Conservation (phyloP, 2,888 invertebrate genomes). For the Apocheima hispidaria region DNA sequence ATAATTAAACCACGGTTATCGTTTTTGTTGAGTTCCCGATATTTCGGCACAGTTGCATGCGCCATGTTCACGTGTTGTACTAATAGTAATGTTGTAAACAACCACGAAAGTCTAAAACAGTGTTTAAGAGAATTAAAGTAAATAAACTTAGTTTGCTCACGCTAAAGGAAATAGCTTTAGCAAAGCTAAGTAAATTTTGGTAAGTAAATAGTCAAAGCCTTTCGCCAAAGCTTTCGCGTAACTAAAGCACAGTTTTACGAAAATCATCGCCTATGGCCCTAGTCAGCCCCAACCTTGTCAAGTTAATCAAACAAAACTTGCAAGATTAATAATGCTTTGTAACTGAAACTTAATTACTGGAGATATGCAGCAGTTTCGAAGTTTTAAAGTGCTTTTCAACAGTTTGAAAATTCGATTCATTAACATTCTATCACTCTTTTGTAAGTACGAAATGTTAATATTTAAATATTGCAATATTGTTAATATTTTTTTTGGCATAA, state of each 20-base stretch:
- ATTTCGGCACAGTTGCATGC: too few relatives aligned
- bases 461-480: conserved; percentile 30
- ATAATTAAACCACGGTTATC: too few relatives aligned
- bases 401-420: conserved; percentile 41
- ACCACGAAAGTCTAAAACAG: too few relatives aligned
- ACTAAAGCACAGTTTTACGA: background rate
- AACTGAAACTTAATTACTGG: conserved; percentile 35
- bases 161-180: background rate
- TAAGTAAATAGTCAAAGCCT: background rate
- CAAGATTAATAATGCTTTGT: conserved; percentile 16
- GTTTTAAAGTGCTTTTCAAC: conserved; percentile 42
- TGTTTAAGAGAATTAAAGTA: too few relatives aligned
- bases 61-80: too few relatives aligned
- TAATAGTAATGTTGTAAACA: too few relatives aligned
- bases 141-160: background rate
- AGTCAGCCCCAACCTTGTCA: conserved; percentile 13
- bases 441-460: conserved; percentile 8
- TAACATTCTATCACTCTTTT: conserved; percentile 13
- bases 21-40: too few relatives aligned
- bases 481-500: conserved; percentile 3
- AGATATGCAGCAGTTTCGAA: conserved; percentile 43
- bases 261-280: conserved; percentile 11
- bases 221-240: background rate
- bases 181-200: background rate
- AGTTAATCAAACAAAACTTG: conserved; percentile 14